Evolutionary conservation across 2,113 vertebrate genomes (phyloP), one percentile per base, ranked within the genome.

Genomic region (Aythya baeri): DNA sequence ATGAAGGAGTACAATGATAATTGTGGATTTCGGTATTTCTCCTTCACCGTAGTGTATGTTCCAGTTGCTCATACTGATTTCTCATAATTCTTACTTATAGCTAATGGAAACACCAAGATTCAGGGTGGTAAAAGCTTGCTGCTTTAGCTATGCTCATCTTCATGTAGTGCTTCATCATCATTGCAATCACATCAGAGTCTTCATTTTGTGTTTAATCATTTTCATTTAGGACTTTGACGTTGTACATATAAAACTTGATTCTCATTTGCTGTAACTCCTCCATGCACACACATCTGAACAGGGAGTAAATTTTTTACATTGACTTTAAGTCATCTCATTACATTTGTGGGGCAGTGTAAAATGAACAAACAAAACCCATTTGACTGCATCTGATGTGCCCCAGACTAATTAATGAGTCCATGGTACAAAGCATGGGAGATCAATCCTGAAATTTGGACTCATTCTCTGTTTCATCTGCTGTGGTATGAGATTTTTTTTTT

Each of bases 381-480:
- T 31, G 54, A 10, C 18, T 2, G 1, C 1, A 8, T 4, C 23
- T 31, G 36, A 25, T 0, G 0, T 22, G 38, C 21, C 59, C n/a
- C 66, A 68, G 66, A 5, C 61, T 0, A 17, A 57, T 32, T 15
- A 31, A 15, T 4, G 16, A 12, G 11, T 14, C 14, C 7, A 3
- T 15, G 34, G 31, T 23, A 26, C 32, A 32, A 27, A 58, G 78
- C 55, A 15, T 25, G 27, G 32, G 41, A 65, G 29, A 2, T 5
- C 8, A 14, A 3, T 21, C 55, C 41, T 55, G 50, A 12, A 66
- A 7, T 21, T 36, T 49, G 61, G 31, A 66, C 2, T 38, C 4
- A 1, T 46, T 5, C 52, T 57, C 31, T 50, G 3, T 18, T n/a
- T 43, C 23, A 4, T 14, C 12, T 34, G 25, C 34, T 14, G 63